Percentiles rank a stretch among this genome's conserved stretches.
Conservation (phyloP, 1,140 invertebrate species). For the Schlechtendalia chinensis region DNA sequence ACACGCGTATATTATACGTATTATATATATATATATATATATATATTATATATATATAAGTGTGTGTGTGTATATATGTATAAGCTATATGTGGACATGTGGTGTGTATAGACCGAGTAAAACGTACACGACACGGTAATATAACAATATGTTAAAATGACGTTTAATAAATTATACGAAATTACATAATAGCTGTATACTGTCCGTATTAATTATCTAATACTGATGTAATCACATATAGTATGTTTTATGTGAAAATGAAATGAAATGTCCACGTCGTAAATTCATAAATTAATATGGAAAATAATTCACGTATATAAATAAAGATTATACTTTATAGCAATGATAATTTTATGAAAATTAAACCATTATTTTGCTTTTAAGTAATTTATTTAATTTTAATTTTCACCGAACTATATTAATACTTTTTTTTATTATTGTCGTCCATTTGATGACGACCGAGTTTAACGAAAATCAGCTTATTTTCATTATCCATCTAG, state of each 20-base stretch:
- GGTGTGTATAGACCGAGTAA: no score
- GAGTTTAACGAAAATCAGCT: no score
- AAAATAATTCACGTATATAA: not conserved
- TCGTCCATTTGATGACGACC: not conserved
- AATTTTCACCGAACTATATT: not conserved
- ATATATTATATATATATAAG: no score
- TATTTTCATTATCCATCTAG: no score
- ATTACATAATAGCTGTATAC: not conserved
- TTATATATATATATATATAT: no score
- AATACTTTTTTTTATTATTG: not conserved
- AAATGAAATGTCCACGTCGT: not conserved
- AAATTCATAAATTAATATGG: not conserved
- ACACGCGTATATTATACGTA: no score
- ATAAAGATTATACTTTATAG: not conserved
- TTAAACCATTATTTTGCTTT: not conserved
- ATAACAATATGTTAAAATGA: not conserved
- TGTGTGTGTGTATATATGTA: no score
- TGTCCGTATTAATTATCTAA: conserved; percentile 9
- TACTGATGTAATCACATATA: conserved; percentile 20
- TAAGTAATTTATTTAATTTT: not conserved
- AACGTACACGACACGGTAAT: not conserved
- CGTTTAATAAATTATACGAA: not conserved
- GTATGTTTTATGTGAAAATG: not conserved
- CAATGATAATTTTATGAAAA: not conserved
- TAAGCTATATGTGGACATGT: no score